Base-by-base conservation (phyloP, 2,888 invertebrate species). In the Zootermopsis nevadensis region DNA sequence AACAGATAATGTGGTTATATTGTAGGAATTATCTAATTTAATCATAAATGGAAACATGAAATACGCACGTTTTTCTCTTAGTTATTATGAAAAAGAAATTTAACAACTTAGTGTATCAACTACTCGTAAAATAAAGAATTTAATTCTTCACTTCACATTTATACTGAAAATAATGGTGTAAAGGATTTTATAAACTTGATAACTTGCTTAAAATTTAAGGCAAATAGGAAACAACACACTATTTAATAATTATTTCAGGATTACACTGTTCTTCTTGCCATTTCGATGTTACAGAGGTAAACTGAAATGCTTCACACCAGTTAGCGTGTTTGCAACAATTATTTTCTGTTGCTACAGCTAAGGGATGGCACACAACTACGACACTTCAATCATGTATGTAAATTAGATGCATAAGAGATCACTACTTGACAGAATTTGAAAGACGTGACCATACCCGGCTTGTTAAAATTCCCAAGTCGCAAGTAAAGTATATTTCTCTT, bases 41-140 rank as follows among this genome's bases (percentile, higher is more conserved):
- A 72, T 72, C 72, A 72, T 3, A 22, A 31, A 33, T 72, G 33
- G 19, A 6, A 33, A 72, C 10, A 72, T 27, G 33, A 72, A 30
- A 33, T 33, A 24, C 24, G 12, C 33, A 33, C 31, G 22, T 12
- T 22, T 2, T 72, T 72, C 33, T 33, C 33, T 33, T 30, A 10
- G 19, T 72, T 72, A 33, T 72, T 72, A 72, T 4, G 72, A 33
- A 72, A 72, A 31, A 19, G 33, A 72, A 72, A 31, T 33, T 72
- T 30, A 72, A 33, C 72, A 33, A 72, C 72, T 31, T 30, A 67
- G 4, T 3, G 15, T 72, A 72, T 31, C 69, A 31, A 69, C 69
- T 69, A 69, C 69, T 30, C 33, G 2, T 30, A 72, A 72, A 72
- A 33, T 12, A 10, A 72, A 72, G 31, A 12, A 33, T 10, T 33